These are phyloP conservation scores for Myathropa florea DNA, from an alignment of 2,888 invertebrate species.

Conservation along the genomic window DNA sequence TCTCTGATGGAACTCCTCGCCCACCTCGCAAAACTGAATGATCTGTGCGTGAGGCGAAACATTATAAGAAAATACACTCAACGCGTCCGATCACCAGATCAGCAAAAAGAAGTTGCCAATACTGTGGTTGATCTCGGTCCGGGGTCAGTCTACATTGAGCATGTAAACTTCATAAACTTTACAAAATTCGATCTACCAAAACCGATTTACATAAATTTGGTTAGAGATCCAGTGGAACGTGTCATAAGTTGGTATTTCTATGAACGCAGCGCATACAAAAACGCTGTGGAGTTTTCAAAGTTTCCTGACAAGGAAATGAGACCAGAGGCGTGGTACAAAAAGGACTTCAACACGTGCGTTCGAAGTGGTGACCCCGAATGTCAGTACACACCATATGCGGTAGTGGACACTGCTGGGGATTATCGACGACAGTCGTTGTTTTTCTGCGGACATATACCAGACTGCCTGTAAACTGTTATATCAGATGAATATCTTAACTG, in stretches of 20 bases:
- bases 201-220: conserved; percentile 93
- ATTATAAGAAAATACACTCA: conserved; percentile 59
- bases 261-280: conserved; percentile 86
- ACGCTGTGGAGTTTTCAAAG: conserved; percentile 89
- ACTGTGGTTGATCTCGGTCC: conserved; percentile 86
- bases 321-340: conserved; percentile 77
- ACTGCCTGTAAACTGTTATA: conserved; percentile 86
- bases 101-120: conserved; percentile 87
- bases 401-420: conserved; percentile 90
- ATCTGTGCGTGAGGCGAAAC: conserved; percentile 81
- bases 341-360: conserved; percentile 92
- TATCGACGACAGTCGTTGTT: conserved; percentile 91
- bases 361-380: conserved; percentile 90
- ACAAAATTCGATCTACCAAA: conserved; percentile 88
- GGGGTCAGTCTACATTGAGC: conserved; percentile 91
- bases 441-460: conserved; percentile 92
- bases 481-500: not conserved
- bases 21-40: conserved; percentile 83
- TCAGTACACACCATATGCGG: conserved; percentile 88
- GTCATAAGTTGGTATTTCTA: conserved; percentile 96
- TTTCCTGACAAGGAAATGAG: conserved; percentile 85
- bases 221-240: conserved; percentile 93
- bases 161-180: conserved; percentile 92
- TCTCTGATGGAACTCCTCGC: conserved; percentile 91
- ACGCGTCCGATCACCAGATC: conserved; percentile 82